Conservation (phyloP, 2,888 invertebrate species). For the Aleiodes leptofemur region DNA sequence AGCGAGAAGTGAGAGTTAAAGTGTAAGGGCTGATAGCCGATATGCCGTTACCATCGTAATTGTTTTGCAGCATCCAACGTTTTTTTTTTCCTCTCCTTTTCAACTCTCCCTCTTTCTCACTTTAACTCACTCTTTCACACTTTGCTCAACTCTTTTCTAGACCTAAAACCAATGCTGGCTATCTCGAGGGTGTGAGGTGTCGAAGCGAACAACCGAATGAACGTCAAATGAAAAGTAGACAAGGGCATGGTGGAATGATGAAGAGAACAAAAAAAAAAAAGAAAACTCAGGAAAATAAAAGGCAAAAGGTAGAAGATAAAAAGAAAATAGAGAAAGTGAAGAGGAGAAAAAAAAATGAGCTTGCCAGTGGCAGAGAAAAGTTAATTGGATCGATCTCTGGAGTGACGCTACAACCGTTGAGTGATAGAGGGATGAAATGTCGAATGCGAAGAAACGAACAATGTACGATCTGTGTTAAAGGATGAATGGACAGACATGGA, state of each 20-base stretch:
- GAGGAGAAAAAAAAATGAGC: conserved; percentile 30
- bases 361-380: conserved; percentile 35
- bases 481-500: conserved; percentile 7
- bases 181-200: conserved; percentile 23
- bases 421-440: conserved; percentile 38
- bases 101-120: conserved; percentile 5
- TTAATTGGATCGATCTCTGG: conserved; percentile 44
- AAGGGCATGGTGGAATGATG: neutral
- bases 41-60: conserved; percentile 30
- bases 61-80: conserved; percentile 25
- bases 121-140: conserved; percentile 39
- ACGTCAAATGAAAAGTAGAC: conserved; percentile 19
- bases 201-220: conserved; percentile 12
- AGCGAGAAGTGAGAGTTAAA: conserved; percentile 39
- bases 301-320: neutral
- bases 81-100: neutral
- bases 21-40: conserved; percentile 37
- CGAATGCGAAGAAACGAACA: conserved; percentile 37
- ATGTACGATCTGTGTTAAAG: conserved; percentile 27
- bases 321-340: conserved; percentile 5
- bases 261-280: neutral
- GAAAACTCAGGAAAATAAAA: neutral
- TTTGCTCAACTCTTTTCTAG: conserved; percentile 28
- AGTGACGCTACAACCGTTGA: conserved; percentile 37
- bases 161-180: conserved; percentile 26